Evolutionary conservation across 2,797 vertebrate species (phyloP).

Genomic region (Alcedo atthis): DNA sequence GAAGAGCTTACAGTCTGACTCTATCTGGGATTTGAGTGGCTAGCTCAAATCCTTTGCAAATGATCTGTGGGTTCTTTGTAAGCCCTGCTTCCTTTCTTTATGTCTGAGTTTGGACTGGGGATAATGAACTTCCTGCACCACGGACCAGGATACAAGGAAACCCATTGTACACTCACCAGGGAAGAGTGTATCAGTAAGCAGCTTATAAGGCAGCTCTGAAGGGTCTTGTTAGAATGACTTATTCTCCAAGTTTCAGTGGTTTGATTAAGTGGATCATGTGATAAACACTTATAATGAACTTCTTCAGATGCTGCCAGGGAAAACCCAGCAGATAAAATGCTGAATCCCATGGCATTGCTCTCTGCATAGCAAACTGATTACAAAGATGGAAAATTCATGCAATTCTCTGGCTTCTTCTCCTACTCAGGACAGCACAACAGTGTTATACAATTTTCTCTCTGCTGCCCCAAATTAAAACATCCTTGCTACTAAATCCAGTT

Average conservation of each 20-base stretch:
- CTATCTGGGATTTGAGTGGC: slow-evolving; percentile 50
- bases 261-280: slow-evolving; percentile 79
- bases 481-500: slow-evolving; percentile 16
- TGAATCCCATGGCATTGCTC: slow-evolving; percentile 52
- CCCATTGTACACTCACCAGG: slow-evolving; percentile 72
- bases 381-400: slow-evolving; percentile 44
- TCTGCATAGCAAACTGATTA: slow-evolving; percentile 67
- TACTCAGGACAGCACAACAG: slow-evolving; percentile 50
- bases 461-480: slow-evolving; percentile 26
- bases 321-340: slow-evolving; percentile 70
- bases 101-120: slow-evolving; percentile 56
- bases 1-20: not conserved
- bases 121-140: slow-evolving; percentile 81
- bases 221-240: slow-evolving; percentile 75
- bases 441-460: slow-evolving; percentile 50
- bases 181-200: slow-evolving; percentile 74
- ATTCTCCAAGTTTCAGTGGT: slow-evolving; percentile 71
- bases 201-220: slow-evolving; percentile 73
- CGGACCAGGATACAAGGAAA: slow-evolving; percentile 71
- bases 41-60: slow-evolving; percentile 68
- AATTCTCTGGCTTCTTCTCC: slow-evolving; percentile 44
- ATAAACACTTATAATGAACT: slow-evolving; percentile 74
- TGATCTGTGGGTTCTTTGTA: slow-evolving; percentile 74
- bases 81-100: slow-evolving; percentile 72
- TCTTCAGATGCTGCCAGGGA: slow-evolving; percentile 77